Percentiles rank a stretch among this genome's conserved stretches.
Evolutionary conservation across 2,113 vertebrate species (phyloP).

Genomic region (Vulpes ferrilata): DNA sequence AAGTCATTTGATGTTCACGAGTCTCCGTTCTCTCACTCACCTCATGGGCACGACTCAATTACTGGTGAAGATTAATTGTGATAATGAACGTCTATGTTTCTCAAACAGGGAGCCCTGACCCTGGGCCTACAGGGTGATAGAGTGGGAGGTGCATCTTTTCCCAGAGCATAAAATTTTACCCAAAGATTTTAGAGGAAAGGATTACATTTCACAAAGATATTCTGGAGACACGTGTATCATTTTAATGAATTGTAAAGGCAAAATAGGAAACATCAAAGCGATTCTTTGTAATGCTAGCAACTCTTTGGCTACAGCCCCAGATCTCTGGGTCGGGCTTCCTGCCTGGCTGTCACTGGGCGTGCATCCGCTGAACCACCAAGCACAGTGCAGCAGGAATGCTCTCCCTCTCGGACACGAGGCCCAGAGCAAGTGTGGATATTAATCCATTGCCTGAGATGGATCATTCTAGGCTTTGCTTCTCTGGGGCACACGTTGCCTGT

Average conservation of each 20-base stretch:
- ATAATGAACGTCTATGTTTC: background rate
- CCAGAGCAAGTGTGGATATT: background rate
- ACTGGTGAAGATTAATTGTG: background rate
- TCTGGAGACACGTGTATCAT: background rate
- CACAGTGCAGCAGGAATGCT: background rate
- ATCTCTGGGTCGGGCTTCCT: background rate
- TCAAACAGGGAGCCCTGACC: background rate
- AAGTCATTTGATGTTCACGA: background rate
- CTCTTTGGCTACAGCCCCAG: background rate
- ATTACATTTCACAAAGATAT: background rate
- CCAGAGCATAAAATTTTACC: background rate
- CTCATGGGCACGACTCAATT: background rate
- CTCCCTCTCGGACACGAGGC: background rate
- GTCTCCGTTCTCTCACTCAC: background rate
- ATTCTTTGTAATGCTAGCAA: background rate
- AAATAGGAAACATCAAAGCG: background rate
- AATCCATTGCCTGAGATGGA: background rate
- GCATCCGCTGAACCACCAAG: background rate
- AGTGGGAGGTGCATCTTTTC: background rate
- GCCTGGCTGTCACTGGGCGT: background rate
- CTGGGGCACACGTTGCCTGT: background rate
- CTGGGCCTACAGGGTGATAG: background rate
- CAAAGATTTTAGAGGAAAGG: slow-evolving; percentile 14
- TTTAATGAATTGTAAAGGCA: slow-evolving; percentile 17
- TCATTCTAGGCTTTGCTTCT: background rate